phyloP scores from a whole-genome alignment of 2,797 vertebrate genomes.

The Argentina silus region DNA sequence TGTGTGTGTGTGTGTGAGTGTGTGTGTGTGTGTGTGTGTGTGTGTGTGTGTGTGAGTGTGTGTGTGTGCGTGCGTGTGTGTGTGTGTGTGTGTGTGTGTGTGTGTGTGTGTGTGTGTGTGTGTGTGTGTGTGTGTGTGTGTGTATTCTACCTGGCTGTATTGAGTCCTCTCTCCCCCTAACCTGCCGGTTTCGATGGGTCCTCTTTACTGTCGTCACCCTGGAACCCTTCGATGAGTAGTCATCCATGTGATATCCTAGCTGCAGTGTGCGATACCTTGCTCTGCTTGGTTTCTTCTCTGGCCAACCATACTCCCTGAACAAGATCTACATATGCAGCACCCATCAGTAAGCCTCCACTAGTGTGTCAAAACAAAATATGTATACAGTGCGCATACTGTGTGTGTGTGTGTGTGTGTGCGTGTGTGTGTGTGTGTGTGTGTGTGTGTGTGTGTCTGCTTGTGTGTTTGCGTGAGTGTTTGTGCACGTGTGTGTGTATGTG shows the following conservation, averaged over 20 bases:
- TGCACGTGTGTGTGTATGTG: neutral
- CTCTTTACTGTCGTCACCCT: constrained; percentile 68
- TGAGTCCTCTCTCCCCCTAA: constrained; percentile 52
- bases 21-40: neutral
- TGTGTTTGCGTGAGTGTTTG: neutral
- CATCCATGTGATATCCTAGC: constrained; percentile 79
- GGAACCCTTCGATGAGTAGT: constrained; percentile 80
- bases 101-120: constrained; percentile 15
- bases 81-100: constrained; percentile 19
- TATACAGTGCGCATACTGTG: neutral
- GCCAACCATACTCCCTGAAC: constrained; percentile 82
- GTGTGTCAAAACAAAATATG: neutral
- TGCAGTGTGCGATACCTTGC: constrained; percentile 80
- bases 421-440: neutral
- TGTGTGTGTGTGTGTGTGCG: constrained; percentile 3
- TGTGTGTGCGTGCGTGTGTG: constrained; percentile 21
- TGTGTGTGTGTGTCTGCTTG: neutral
- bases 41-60: neutral
- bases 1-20: neutral
- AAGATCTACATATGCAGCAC: constrained; percentile 72
- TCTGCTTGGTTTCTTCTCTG: constrained; percentile 63
- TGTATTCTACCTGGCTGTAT: constrained; percentile 64
- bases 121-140: constrained; percentile 2
- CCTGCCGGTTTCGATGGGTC: constrained; percentile 72
- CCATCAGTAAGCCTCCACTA: neutral